Conservation (phyloP, 1,140 invertebrate species). For the Ctenoplectra terminalis region DNA sequence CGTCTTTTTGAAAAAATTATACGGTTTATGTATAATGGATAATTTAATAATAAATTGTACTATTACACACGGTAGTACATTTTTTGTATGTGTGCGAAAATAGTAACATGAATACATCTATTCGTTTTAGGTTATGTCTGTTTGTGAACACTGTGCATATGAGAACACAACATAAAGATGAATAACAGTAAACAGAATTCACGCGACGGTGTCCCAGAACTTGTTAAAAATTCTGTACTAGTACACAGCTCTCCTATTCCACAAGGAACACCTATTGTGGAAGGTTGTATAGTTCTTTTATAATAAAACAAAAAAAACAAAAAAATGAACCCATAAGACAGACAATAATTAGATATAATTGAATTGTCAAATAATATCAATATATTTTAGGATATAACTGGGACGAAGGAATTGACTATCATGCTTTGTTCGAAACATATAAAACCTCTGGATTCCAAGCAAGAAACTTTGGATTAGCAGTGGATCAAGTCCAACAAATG, state of each 20-base stretch:
- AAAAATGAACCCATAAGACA: neutral
- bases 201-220: slow-evolving; percentile 67
- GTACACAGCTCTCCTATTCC: slow-evolving; percentile 86
- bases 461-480: slow-evolving; percentile 95
- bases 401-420: slow-evolving; percentile 95
- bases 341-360: slow-evolving; percentile 16
- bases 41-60: neutral
- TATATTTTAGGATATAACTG: slow-evolving; percentile 92
- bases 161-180: slow-evolving; percentile 2
- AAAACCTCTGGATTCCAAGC: slow-evolving; percentile 96
- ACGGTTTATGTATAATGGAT: no score
- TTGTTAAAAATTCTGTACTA: slow-evolving; percentile 86
- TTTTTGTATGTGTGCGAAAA: neutral
- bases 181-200: slow-evolving; percentile 33
- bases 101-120: neutral
- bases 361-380: slow-evolving; percentile 30
- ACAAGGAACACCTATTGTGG: slow-evolving; percentile 85
- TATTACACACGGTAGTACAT: neutral
- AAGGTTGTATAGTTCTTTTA: slow-evolving; percentile 80
- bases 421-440: slow-evolving; percentile 92
- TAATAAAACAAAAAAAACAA: no score
- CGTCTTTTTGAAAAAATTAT: no score
- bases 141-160: neutral
- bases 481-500: slow-evolving; percentile 97
- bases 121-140: slow-evolving; percentile 28